A percentile compares a stretch with the other conserved stretches of the same genome.
These are phyloP conservation scores for Picus viridis DNA, from an alignment of 2,797 vertebrate species.

Conservation along the genomic window DNA sequence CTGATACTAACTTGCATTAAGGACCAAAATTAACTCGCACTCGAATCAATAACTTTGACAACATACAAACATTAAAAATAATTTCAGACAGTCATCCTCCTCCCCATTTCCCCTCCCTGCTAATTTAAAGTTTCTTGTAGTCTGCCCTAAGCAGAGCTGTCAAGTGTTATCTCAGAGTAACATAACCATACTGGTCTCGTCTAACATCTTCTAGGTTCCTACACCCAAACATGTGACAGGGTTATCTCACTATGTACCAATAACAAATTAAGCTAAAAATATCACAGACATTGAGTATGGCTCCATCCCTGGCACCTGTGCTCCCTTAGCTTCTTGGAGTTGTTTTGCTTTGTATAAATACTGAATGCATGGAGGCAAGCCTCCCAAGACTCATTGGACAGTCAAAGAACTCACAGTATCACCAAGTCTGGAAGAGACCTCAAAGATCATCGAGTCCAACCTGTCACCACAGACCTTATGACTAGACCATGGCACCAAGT, in stretches of 20 bases:
- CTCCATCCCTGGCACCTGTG: neutral
- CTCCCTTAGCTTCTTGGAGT: neutral
- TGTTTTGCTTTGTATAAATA: neutral
- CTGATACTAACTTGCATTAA: neutral
- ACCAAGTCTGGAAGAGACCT: too few species aligned
- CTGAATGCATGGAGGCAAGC: neutral
- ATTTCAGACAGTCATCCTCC: neutral
- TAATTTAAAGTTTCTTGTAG: neutral
- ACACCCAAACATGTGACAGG: neutral
- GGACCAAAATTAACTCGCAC: neutral
- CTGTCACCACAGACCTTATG: too few species aligned
- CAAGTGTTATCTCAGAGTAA: neutral
- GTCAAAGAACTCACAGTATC: neutral
- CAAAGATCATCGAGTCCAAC: too few species aligned
- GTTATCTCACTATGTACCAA: neutral
- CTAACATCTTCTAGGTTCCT: neutral
- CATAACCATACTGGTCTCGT: neutral
- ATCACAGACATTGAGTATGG: neutral
- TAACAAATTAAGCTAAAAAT: neutral
- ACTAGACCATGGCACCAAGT: too few species aligned
- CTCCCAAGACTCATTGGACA: neutral
- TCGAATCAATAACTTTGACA: neutral
- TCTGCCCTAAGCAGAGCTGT: neutral
- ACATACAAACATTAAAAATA: neutral
- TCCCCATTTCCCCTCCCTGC: neutral